Evolutionary conservation across 2,113 vertebrate species (phyloP).

Genomic region (Hylia prasina): DNA sequence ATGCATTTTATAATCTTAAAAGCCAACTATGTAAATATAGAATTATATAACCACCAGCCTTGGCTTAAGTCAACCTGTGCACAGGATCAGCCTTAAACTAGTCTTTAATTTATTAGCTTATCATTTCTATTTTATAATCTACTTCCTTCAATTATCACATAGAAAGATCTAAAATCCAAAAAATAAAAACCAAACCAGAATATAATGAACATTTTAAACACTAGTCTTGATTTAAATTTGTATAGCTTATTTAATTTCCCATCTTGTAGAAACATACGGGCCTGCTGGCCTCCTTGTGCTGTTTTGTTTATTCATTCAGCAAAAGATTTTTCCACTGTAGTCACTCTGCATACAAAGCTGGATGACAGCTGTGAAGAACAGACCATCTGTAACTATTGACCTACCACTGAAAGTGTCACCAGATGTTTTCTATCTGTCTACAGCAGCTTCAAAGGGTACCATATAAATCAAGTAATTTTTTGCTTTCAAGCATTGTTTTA

Average conservation of each 20-base stretch:
- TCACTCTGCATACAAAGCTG: not conserved
- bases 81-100: not conserved
- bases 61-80: not conserved
- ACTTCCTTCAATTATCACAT: not conserved
- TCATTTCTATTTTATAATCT: not conserved
- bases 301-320: constrained; percentile 22
- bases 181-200: not conserved
- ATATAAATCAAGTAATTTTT: not conserved
- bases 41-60: not conserved
- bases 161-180: not conserved
- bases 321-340: constrained; percentile 40
- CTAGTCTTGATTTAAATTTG: not conserved
- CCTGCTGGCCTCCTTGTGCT: not conserved
- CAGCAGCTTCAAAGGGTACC: not conserved
- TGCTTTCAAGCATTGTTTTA: not conserved
- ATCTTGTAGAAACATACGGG: not conserved
- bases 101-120: not conserved
- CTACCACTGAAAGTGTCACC: constrained; percentile 38
- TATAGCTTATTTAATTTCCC: constrained; percentile 1
- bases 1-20: not conserved
- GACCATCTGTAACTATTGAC: constrained; percentile 53
- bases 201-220: not conserved
- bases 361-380: constrained; percentile 45
- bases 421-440: constrained; percentile 45
- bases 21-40: not conserved